These are phyloP conservation scores for Siniperca obscura DNA, from an alignment of 2,797 vertebrate species.

Conservation along the genomic window DNA sequence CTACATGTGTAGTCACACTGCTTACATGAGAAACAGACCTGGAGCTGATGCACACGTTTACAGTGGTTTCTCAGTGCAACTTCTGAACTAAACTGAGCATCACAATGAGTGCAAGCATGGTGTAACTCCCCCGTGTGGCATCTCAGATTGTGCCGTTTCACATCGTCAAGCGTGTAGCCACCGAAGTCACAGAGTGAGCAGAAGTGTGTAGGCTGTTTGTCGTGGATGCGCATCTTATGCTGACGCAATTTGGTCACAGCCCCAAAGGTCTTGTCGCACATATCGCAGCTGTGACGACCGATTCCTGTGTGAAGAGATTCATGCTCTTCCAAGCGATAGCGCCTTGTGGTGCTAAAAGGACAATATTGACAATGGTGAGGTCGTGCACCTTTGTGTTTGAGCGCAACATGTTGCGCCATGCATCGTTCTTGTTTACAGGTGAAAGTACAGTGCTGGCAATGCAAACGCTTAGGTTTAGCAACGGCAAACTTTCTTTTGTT, in stretches of 20 bases:
- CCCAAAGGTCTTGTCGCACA: conserved; percentile 91
- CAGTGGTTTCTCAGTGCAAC: conserved; percentile 92
- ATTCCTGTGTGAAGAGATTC: conserved; percentile 93
- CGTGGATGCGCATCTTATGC: conserved; percentile 91
- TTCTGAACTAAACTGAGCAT: conserved; percentile 91
- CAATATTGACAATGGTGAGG: conserved; percentile 90
- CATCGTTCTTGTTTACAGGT: conserved; percentile 91
- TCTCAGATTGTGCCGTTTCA: conserved; percentile 90
- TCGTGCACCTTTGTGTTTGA: conserved; percentile 89
- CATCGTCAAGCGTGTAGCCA: conserved; percentile 91
- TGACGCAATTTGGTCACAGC: conserved; percentile 91
- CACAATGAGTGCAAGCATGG: conserved; percentile 87
- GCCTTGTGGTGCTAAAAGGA: conserved; percentile 90
- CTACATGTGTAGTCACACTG: conserved; percentile 85
- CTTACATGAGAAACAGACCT: conserved; percentile 73
- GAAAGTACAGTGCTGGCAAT: conserved; percentile 88
- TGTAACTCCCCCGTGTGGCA: conserved; percentile 90
- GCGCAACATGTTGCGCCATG: conserved; percentile 87
- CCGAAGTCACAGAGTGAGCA: conserved; percentile 93
- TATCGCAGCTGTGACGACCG: conserved; percentile 89
- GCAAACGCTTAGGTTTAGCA: conserved; percentile 66
- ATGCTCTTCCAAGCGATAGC: conserved; percentile 93
- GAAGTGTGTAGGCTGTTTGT: conserved; percentile 91
- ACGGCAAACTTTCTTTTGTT: conserved; percentile 52
- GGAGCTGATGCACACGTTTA: conserved; percentile 87